Base-by-base conservation (phyloP, 2,888 invertebrate species). In the Eupithecia subfuscata region DNA sequence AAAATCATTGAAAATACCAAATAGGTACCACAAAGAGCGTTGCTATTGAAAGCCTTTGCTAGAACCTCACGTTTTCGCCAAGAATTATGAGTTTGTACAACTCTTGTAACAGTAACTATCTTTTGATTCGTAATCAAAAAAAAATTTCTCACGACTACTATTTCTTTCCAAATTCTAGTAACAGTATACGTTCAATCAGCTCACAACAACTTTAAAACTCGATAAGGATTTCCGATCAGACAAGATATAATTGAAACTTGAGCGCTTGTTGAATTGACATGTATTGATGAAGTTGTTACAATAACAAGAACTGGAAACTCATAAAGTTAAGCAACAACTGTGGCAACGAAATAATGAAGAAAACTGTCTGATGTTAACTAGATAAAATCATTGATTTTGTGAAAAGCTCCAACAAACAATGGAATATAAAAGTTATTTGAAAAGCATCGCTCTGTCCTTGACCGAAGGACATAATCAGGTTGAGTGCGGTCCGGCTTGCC, bases 1-100 rank as follows among this genome's bases (percentile, higher is more conserved):
- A 18, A 73, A 67, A 76, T 22, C 48, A 48, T 52, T 65, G 45
- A 69, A 71, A 76, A 73, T 22, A 76, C 60, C 73, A 67, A 76
- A 73, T 22, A n/a, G n/a, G n/a, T n/a, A 64, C 71, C 71, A 74
- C 76, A 64, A 73, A 69, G 48, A 65, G 45, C 43, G 70, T 52
- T 64, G 65, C 30, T 68, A 45, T 68, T 68, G 16, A 68, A 68
- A 22, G 25, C 52, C 9, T 25, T 60, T 63, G 64, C 11, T 45
- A 9, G 40, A 45, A 56, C 63, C n/a, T 74, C 71, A 76, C 71
- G 71, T 48, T 74, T 74, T 69, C 16, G 68, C 37, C 40, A 71
- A 71, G n/a, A 48, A 67, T n/a, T 7, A 40, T 37, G 25, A 60
- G 60, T 60, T 25, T 25, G 25, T 60, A 60, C 22, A 60, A 60